phyloP scores from a whole-genome alignment of 2,797 vertebrate genomes.

The Loris lydekkerianus region DNA sequence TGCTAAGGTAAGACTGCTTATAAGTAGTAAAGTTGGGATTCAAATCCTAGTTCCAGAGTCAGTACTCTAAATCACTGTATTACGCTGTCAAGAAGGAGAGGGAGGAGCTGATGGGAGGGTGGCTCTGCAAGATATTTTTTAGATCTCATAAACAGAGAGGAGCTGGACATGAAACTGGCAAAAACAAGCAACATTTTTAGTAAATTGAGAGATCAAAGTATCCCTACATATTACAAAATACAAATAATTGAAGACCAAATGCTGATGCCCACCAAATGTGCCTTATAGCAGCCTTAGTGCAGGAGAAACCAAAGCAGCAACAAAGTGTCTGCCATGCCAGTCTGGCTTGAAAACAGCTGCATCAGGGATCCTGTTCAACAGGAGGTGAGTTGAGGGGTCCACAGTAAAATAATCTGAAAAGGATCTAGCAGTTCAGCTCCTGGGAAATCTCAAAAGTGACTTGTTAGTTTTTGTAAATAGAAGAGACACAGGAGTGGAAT shows the following conservation, averaged over 20 bases:
- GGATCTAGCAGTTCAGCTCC: not conserved
- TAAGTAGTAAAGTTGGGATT: not conserved
- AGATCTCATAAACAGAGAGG: not conserved
- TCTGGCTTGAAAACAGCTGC: not conserved
- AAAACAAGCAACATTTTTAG: not conserved
- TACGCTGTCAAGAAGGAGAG: not conserved
- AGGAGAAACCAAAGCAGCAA: not conserved
- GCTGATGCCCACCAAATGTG: not conserved
- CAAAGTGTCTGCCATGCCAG: accelerated
- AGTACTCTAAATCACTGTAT: not conserved
- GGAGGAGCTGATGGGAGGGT: not conserved
- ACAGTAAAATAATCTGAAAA: not conserved
- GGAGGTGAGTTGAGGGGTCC: not conserved
- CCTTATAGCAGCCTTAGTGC: not conserved
- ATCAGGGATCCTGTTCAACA: not conserved
- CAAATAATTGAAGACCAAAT: not conserved
- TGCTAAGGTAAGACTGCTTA: not conserved
- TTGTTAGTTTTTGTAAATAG: no score
- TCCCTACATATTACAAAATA: not conserved
- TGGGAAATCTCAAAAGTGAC: not conserved
- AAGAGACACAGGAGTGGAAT: not conserved
- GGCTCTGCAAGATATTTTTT: not conserved
- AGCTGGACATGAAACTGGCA: not conserved
- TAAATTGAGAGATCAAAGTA: not conserved
- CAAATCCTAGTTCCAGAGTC: not conserved